Conservation (phyloP, 2,888 invertebrate genomes). For the Odiellus spinosus region DNA sequence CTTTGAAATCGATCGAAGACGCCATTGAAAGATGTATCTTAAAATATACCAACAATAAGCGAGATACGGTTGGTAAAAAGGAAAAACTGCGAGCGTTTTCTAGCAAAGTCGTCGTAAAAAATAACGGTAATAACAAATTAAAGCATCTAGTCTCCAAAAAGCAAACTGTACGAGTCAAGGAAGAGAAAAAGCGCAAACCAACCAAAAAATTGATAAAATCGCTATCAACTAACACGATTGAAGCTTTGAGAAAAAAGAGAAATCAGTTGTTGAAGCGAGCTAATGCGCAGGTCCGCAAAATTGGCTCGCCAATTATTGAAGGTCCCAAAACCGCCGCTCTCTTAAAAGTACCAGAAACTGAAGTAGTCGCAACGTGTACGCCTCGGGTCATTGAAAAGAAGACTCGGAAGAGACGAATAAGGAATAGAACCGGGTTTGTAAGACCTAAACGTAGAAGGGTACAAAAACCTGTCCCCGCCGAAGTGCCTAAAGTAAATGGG, state of each 20-base stretch:
- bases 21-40: constrained; percentile 18
- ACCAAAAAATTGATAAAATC: constrained; percentile 3
- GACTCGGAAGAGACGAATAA: constrained; percentile 15
- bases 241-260: background rate
- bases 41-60: constrained; percentile 5
- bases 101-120: too few species aligned
- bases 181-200: background rate
- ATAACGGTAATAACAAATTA: background rate
- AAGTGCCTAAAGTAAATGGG: too few species aligned
- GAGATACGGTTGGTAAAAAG: background rate
- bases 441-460: constrained; percentile 14
- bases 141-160: background rate
- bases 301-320: background rate
- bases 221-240: background rate
- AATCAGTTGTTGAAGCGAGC: background rate
- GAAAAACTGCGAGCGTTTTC: background rate
- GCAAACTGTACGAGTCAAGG: background rate
- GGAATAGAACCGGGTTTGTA: constrained; percentile 21
- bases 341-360: background rate
- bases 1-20: constrained; percentile 16
- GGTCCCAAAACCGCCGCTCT: too few species aligned
- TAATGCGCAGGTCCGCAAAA: too few species aligned
- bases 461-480: background rate
- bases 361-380: background rate
- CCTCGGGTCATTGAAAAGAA: constrained; percentile 2